A percentile compares a stretch with the other conserved stretches of the same genome.
Conservation (phyloP, 92 coral and sea anemone species). For the Heteractis magnifica region DNA sequence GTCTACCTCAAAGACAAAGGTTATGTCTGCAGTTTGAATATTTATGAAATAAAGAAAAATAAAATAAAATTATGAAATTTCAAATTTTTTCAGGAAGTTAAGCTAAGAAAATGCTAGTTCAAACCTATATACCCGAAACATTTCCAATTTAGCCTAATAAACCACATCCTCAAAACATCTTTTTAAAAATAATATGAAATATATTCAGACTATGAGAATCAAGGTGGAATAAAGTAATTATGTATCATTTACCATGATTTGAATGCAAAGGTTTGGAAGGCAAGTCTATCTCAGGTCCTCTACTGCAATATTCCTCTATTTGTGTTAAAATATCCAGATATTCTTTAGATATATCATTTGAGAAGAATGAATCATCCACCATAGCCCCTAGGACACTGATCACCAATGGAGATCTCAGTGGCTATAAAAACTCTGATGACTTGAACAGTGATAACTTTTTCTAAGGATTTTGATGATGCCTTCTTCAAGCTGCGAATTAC, state of each 20-base stretch:
- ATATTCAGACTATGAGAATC: background rate
- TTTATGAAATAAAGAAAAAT: background rate
- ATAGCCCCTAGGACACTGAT: constrained; percentile 46
- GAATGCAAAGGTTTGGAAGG: constrained; percentile 34
- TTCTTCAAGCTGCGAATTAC: background rate
- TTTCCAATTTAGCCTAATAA: background rate
- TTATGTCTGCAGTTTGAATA: background rate
- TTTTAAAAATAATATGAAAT: background rate
- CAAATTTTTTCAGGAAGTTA: background rate
- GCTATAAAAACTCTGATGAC: background rate
- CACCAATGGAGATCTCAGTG: constrained; percentile 29
- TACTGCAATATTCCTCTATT: constrained; percentile 81
- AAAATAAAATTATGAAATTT: background rate
- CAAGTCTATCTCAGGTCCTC: constrained; percentile 61
- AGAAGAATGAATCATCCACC: constrained; percentile 71
- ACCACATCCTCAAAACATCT: background rate
- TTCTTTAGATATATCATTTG: constrained; percentile 81
- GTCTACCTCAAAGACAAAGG: constrained; percentile 1
- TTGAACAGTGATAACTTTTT: background rate
- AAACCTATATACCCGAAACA: background rate
- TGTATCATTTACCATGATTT: constrained; percentile 47
- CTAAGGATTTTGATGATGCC: background rate
- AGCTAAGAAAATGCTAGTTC: background rate
- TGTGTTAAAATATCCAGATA: constrained; percentile 78
- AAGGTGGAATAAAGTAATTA: background rate